A percentile compares a stretch with the other conserved stretches of the same genome.
These are phyloP conservation scores for Hydrotaea diabolus DNA, from an alignment of 2,888 invertebrate genomes.

Conservation along the genomic window DNA sequence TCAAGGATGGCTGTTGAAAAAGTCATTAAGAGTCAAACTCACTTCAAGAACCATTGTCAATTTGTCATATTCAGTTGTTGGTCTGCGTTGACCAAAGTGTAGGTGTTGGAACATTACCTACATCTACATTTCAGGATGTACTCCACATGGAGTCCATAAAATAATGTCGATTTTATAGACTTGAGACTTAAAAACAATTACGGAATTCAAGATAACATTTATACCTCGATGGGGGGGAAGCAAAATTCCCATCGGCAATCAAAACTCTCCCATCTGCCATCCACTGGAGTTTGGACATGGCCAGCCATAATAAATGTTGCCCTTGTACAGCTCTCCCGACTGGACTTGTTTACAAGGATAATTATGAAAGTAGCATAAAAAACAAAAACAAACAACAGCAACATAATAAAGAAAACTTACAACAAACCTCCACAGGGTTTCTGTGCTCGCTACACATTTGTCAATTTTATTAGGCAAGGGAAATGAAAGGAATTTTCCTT, in stretches of 20 bases:
- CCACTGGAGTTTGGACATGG: no score
- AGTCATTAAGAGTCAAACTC: not conserved
- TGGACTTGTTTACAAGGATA: not conserved
- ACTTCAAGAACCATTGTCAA: not conserved
- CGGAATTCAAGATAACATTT: not conserved
- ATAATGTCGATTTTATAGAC: not conserved
- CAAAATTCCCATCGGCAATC: no score
- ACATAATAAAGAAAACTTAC: not conserved
- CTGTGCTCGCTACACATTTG: not conserved
- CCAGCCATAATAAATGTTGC: not conserved
- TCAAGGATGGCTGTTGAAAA: not conserved
- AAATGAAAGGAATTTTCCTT: not conserved
- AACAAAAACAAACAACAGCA: not conserved
- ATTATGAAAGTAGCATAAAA: not conserved
- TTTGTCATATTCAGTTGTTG: not conserved
- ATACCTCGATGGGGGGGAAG: not conserved
- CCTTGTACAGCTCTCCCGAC: not conserved
- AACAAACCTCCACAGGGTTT: conserved; percentile 17
- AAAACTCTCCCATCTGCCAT: no score
- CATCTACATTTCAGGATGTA: no score
- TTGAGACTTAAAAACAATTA: not conserved
- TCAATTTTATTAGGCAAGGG: conserved; percentile 19
- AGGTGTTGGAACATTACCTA: no score
- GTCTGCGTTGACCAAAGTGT: not conserved
- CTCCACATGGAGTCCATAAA: no score